Conservation (phyloP, 2,888 invertebrate species). For the Polydrusus pterygomalis region DNA sequence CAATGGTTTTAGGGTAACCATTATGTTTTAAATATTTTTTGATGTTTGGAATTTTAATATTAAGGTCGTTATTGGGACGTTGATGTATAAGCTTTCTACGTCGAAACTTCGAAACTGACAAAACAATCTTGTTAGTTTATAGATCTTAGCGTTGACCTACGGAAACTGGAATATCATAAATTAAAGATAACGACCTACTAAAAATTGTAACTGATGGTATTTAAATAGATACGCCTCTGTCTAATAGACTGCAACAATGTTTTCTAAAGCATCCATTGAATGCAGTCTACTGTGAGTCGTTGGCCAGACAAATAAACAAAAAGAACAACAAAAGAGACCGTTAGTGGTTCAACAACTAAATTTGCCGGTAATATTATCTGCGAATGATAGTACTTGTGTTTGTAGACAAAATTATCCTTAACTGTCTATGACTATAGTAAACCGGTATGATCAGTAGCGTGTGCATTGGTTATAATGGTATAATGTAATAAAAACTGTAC, state of each 20-base stretch:
- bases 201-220: neutral
- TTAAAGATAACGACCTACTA: neutral
- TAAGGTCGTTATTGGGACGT: too few relatives aligned
- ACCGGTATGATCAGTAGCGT: constrained; percentile 21
- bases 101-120: too few relatives aligned
- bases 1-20: too few relatives aligned
- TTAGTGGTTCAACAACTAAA: constrained; percentile 28
- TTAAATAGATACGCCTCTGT: neutral
- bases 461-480: neutral
- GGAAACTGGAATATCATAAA: neutral
- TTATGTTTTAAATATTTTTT: too few relatives aligned
- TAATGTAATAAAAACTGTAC: too few relatives aligned
- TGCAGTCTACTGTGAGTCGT: constrained; percentile 9
- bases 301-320: constrained; percentile 26
- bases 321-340: constrained; percentile 6
- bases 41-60: too few relatives aligned
- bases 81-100: too few relatives aligned
- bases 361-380: constrained; percentile 25
- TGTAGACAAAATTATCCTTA: constrained; percentile 10
- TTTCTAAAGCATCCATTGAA: constrained; percentile 9
- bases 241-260: neutral
- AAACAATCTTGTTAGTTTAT: too few relatives aligned
- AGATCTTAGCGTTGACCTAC: too few relatives aligned
- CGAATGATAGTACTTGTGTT: constrained; percentile 5
- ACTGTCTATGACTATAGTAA: constrained; percentile 1